A percentile compares a stretch with the other conserved stretches of the same genome.
Evolutionary conservation across 2,888 invertebrate genomes (phyloP).

Genomic region (Epistrophella euchroma): DNA sequence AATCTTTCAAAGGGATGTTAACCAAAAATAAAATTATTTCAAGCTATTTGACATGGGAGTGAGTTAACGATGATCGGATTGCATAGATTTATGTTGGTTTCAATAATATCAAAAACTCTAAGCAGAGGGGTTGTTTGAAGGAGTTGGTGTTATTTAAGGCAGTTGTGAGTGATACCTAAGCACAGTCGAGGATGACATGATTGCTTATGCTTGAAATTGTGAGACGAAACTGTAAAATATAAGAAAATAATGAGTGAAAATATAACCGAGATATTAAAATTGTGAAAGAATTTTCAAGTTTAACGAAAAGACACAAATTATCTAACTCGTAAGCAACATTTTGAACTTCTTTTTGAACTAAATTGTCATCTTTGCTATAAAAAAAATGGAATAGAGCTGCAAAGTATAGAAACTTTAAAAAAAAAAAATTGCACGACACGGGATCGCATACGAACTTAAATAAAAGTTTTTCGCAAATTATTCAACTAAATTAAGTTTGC

Average conservation of each 20-base stretch:
- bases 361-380: no score
- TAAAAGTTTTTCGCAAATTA: not conserved
- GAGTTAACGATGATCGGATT: conserved; percentile 73
- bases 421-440: no score
- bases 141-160: not conserved
- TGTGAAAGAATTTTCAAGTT: no score
- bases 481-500: not conserved
- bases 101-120: conserved; percentile 7
- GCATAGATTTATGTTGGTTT: conserved; percentile 57
- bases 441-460: no score
- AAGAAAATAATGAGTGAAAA: no score
- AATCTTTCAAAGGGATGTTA: conserved; percentile 28
- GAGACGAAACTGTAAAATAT: no score
- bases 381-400: no score
- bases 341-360: no score
- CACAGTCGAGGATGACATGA: not conserved
- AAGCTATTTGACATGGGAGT: conserved; percentile 72
- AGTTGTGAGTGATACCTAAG: not conserved
- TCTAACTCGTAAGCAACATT: no score
- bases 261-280: no score
- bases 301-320: no score
- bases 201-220: not conserved
- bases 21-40: conserved; percentile 60
- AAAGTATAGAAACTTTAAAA: no score
- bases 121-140: not conserved